Base-by-base conservation (phyloP, 2,888 invertebrate species). In the Steinernema hermaphroditum region DNA sequence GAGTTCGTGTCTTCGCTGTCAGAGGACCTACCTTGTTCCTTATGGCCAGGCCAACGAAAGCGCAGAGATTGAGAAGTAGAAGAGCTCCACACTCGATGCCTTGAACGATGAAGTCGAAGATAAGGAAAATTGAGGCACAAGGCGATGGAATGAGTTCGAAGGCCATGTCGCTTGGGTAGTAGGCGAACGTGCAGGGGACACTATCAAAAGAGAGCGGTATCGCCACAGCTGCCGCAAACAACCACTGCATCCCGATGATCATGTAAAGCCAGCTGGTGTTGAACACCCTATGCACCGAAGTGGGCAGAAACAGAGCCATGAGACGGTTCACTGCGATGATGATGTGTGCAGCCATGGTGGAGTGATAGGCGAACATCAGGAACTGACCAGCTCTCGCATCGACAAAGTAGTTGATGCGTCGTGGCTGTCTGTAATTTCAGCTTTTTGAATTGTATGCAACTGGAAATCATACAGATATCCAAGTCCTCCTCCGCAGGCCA, bases 271-370 rank as follows among this genome's bases (percentile, higher is more conserved):
- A 54, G 9, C 8, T 4, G 6, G 54, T 54, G 54, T 54, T 54
- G 54, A 54, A 54, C 2, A 54, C 27, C 54, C 22, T 54, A 1
- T 54, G 54, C 22, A 54, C 54, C 54, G 27, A 6, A 22, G 19
- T 54, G 12, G 54, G 54, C 2, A 54, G 27, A 24, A 54, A 54
- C 54, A 54, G 54, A 22, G 54, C 54, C 54, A 54, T 54, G 12
- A 54, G 27, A 2, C 54, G 22, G 27, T 54, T 54, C n/a, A 54
- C 22, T 12, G 54, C 54, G 27, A 54, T 54, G 9, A 54, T 54
- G 54, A 54, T 54, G 16, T 54, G 54, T 1, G 54, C 54, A 14
- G 54, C 54, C 54, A 54, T 54, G 27, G 54, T 54, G 4, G 54
- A 54, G 19, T 54, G 54, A 54, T 27, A 54, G 2, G 54, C 27